Conservation (phyloP, 2,113 vertebrate species). For the Recurvirostra avosetta region DNA sequence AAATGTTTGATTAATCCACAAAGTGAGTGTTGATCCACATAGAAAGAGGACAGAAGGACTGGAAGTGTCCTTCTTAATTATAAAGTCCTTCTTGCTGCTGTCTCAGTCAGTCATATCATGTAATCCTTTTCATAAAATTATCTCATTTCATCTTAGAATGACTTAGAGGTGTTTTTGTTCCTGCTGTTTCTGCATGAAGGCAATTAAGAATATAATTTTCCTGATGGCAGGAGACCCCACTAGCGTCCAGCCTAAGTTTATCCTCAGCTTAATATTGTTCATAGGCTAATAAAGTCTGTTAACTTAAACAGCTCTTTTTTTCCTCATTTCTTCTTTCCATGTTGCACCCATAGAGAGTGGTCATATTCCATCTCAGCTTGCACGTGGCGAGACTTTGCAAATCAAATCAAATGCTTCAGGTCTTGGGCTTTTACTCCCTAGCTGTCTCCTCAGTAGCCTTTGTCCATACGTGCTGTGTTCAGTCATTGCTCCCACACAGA, state of each 20-base stretch:
- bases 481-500: neutral
- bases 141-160: neutral
- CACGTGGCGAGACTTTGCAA: neutral
- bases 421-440: neutral
- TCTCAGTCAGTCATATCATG: neutral
- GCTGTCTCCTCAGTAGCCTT: neutral
- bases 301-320: neutral
- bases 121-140: neutral
- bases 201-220: neutral
- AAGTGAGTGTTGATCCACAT: neutral
- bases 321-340: neutral
- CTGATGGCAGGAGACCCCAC: neutral
- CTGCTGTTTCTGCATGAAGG: neutral
- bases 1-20: neutral
- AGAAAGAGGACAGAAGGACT: neutral
- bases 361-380: neutral
- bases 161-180: neutral
- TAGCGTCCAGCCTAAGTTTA: neutral
- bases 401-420: neutral
- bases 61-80: neutral
- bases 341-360: neutral
- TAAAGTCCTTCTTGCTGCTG: neutral
- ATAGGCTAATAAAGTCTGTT: neutral
- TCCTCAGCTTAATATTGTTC: neutral
- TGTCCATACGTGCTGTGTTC: neutral